Evolutionary conservation across 1,140 invertebrate genomes (phyloP).

Genomic region (Bombus polaris): DNA sequence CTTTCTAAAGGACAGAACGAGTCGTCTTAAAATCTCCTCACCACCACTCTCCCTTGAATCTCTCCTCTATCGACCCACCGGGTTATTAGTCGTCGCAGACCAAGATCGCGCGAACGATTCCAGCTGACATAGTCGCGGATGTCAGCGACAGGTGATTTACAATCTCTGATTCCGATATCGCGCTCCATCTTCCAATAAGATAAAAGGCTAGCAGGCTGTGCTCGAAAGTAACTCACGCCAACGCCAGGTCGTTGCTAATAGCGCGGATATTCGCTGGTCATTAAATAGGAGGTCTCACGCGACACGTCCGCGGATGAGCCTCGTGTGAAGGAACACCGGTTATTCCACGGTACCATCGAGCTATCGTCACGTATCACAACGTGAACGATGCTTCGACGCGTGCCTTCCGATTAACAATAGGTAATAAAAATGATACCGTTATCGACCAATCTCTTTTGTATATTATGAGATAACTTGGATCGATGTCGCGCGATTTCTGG

Average conservation of each 20-base stretch:
- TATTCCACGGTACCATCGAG: neutral
- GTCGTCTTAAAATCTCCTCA: neutral
- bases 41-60: neutral
- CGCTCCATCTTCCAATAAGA: neutral
- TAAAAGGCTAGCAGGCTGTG: constrained; percentile 17
- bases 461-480: constrained; percentile 6
- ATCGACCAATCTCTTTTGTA: neutral
- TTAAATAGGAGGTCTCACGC: constrained; percentile 4
- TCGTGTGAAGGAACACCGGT: constrained; percentile 46
- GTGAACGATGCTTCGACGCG: neutral
- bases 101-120: constrained; percentile 29
- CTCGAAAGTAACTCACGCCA: constrained; percentile 24
- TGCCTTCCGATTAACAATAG: neutral
- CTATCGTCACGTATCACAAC: constrained; percentile 42
- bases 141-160: constrained; percentile 63
- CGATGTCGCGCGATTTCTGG: neutral
- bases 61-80: constrained; percentile 33
- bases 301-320: constrained; percentile 31
- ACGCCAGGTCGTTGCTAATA: constrained; percentile 2
- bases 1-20: no score
- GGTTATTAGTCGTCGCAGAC: constrained; percentile 26
- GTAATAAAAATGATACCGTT: constrained; percentile 18
- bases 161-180: constrained; percentile 27
- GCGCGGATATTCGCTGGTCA: neutral
- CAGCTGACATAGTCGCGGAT: constrained; percentile 42